These are phyloP conservation scores for Leuctra nigra DNA, from an alignment of 2,888 invertebrate genomes.

Conservation along the genomic window DNA sequence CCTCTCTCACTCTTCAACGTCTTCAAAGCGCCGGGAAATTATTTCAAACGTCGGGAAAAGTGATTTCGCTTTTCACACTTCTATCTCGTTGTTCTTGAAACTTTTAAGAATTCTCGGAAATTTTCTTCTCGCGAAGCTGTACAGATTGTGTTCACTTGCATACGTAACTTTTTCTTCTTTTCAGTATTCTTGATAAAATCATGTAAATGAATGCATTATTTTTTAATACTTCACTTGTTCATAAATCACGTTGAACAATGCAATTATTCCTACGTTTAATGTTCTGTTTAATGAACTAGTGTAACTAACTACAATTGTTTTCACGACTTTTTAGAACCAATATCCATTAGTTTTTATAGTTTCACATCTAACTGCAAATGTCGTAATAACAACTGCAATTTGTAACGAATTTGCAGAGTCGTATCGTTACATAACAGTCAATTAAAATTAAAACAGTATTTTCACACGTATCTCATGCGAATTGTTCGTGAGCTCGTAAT, in stretches of 20 bases:
- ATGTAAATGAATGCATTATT: slow-evolving; percentile 8
- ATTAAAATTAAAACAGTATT: too few relatives aligned
- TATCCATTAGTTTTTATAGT: not conserved
- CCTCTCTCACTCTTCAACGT: not conserved
- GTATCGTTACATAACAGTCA: too few relatives aligned
- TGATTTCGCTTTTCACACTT: too few relatives aligned
- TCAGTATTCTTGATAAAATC: slow-evolving; percentile 8
- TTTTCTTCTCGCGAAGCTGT: not conserved
- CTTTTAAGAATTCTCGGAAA: not conserved
- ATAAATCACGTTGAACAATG: slow-evolving; percentile 8
- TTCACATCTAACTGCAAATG: not conserved
- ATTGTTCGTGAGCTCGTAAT: too few relatives aligned
- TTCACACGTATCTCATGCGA: too few relatives aligned
- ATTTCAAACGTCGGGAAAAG: not conserved
- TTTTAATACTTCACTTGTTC: not conserved
- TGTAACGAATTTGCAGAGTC: too few relatives aligned
- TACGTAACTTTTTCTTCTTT: not conserved
- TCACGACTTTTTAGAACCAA: not conserved
- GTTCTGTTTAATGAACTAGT: not conserved
- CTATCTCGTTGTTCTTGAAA: too few relatives aligned
- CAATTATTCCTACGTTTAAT: slow-evolving; percentile 1
- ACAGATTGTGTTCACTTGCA: not conserved
- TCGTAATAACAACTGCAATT: too few relatives aligned
- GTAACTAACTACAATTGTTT: slow-evolving; percentile 2
- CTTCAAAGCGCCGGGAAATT: not conserved